phyloP scores from a whole-genome alignment of 2,113 vertebrate genomes.

The Oreochromis tanganicae region DNA sequence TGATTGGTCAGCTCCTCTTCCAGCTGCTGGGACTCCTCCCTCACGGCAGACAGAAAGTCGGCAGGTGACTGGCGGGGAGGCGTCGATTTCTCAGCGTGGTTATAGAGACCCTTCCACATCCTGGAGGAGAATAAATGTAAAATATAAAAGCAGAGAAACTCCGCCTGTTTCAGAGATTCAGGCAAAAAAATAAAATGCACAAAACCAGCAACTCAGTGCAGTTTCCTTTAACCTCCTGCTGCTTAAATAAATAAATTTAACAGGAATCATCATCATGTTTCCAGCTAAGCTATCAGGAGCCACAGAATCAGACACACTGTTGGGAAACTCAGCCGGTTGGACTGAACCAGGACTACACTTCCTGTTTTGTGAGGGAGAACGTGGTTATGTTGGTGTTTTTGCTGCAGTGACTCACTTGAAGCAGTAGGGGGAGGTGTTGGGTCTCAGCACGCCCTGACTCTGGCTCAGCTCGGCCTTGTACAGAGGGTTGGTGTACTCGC shows the following conservation, averaged over 20 bases:
- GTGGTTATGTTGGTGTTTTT: rapidly evolving
- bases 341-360: background rate
- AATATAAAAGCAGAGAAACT: background rate
- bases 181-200: background rate
- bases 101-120: constrained; percentile 97
- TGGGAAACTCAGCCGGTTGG: background rate
- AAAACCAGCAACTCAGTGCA: background rate
- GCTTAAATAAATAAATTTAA: rapidly evolving
- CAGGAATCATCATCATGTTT: background rate
- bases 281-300: background rate
- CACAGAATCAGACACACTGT: rapidly evolving
- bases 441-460: constrained; percentile 76
- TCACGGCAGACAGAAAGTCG: constrained; percentile 77
- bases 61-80: constrained; percentile 82
- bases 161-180: rapidly evolving
- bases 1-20: constrained; percentile 74
- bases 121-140: constrained; percentile 25
- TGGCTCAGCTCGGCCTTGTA: constrained; percentile 81
- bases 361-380: background rate
- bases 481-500: constrained; percentile 83
- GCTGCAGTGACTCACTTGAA: constrained; percentile 82
- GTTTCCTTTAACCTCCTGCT: background rate
- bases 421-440: constrained; percentile 82
- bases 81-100: constrained; percentile 79
- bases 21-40: constrained; percentile 71